These are phyloP conservation scores for Hipparchia sbordonii DNA, from an alignment of 2,888 invertebrate species.

Conservation along the genomic window DNA sequence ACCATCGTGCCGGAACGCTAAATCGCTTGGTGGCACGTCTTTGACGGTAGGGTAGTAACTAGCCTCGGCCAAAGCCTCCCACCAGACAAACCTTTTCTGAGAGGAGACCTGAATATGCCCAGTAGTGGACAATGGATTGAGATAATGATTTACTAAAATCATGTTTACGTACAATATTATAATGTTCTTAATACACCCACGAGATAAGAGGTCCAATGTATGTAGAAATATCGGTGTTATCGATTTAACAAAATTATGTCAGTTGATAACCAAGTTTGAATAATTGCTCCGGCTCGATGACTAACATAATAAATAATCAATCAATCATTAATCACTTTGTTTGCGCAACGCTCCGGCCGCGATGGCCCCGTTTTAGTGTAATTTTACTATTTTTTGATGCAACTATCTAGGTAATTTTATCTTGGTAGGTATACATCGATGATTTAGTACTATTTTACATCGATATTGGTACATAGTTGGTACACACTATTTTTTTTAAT, in stretches of 20 bases:
- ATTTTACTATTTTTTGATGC: constrained; percentile 53
- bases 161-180: too few species aligned
- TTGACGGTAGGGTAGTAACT: too few species aligned
- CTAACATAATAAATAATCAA: constrained; percentile 57
- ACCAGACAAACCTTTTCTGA: too few species aligned
- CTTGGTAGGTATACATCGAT: not conserved
- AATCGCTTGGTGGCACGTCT: too few species aligned
- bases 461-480: too few species aligned
- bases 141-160: too few species aligned
- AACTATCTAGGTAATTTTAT: not conserved
- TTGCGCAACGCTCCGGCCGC: constrained; percentile 57
- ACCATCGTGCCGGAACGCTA: too few species aligned
- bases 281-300: constrained; percentile 65
- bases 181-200: not conserved
- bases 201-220: constrained; percentile 28
- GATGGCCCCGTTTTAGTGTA: constrained; percentile 57
- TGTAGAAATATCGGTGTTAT: constrained; percentile 39
- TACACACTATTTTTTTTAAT: not conserved
- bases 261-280: constrained; percentile 63
- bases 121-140: too few species aligned
- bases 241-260: constrained; percentile 67
- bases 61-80: too few species aligned
- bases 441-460: too few species aligned
- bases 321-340: constrained; percentile 71
- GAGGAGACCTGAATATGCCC: too few species aligned